Evolutionary conservation across 2,888 invertebrate genomes (phyloP), one percentile per base, ranked within the genome.

Genomic region (Philopedon plagiatum): DNA sequence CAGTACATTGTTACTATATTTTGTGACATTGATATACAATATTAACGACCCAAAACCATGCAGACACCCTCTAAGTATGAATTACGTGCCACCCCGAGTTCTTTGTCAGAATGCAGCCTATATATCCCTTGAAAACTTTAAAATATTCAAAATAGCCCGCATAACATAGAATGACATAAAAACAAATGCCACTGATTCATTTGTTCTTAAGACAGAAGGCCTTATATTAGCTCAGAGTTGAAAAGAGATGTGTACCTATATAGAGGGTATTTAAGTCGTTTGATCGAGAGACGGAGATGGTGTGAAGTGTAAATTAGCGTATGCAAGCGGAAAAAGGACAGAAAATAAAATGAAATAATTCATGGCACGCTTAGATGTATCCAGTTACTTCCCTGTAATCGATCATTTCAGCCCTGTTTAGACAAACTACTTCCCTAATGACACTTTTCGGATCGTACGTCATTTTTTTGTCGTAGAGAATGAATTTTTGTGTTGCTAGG

Each of bases 401-500:
- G 77, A 81, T 81, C 81, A 80, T 78, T 76, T 69, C 77, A 77
- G 76, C 78, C 78, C 78, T 78, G 78, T 80, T 78, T 79, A 78
- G 80, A 81, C 81, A 79, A 79, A 79, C 78, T 75, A 79, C 80
- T 81, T 81, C 81, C 81, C 78, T 80, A 80, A 78, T 80, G 80
- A 79, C 77, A 75, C 76, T 74, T 77, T 54, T 65, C 29, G 65
- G 71, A 32, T 49, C 29, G 60, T 60, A 57, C 51, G 49, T 70
- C 46, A 46, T 71, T 71, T 71, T n/a, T 70, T 64, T 64, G 62
- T 67, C 46, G 21, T 41, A n/a, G n/a, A n/a, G n/a, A n/a, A n/a
- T n/a, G n/a, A n/a, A n/a, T n/a, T n/a, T n/a, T n/a, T n/a, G n/a
- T n/a, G n/a, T n/a, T n/a, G n/a, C n/a, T n/a, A n/a, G n/a, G n/a